Conservation (phyloP, 1,140 invertebrate genomes). For the Tribolium castaneum region DNA sequence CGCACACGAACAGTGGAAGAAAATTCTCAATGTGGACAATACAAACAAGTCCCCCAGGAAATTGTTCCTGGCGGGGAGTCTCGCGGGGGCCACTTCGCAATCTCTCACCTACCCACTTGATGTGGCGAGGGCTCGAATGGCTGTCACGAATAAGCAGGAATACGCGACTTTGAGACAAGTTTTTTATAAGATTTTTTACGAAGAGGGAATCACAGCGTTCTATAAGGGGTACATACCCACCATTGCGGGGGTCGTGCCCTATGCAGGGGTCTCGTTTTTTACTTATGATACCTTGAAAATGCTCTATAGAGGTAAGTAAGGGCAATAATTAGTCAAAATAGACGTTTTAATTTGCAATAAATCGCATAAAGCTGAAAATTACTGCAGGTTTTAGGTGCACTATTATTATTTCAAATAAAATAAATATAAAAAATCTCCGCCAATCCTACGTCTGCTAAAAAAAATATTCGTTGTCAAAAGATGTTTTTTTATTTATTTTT, state of each 20-base stretch:
- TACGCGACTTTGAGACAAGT: slow-evolving; percentile 76
- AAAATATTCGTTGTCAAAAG: no score
- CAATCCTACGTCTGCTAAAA: no score
- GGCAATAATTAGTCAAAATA: no score
- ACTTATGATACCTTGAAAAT: slow-evolving; percentile 96
- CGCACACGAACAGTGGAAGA: slow-evolving; percentile 96
- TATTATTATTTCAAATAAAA: no score
- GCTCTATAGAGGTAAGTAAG: slow-evolving; percentile 76
- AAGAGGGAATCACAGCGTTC: slow-evolving; percentile 83
- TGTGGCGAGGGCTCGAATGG: slow-evolving; percentile 96
- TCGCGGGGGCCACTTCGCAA: slow-evolving; percentile 95
- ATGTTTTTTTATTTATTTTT: no score
- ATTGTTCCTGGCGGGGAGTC: slow-evolving; percentile 88
- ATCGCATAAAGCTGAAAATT: no score
- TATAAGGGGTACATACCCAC: slow-evolving; percentile 93
- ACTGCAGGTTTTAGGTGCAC: no score
- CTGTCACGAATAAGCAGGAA: slow-evolving; percentile 86
- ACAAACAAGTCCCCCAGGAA: slow-evolving; percentile 54
- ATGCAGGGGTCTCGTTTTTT: slow-evolving; percentile 97
- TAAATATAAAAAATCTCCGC: no score
- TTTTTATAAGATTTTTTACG: slow-evolving; percentile 82
- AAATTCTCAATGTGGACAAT: slow-evolving; percentile 76
- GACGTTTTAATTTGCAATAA: no score
- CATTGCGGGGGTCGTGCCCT: slow-evolving; percentile 94
- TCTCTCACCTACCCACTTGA: slow-evolving; percentile 96